A percentile compares a stretch with the other conserved stretches of the same genome.
phyloP scores from a whole-genome alignment of 2,113 vertebrate genomes.

The Porphyrio hochstetteri region DNA sequence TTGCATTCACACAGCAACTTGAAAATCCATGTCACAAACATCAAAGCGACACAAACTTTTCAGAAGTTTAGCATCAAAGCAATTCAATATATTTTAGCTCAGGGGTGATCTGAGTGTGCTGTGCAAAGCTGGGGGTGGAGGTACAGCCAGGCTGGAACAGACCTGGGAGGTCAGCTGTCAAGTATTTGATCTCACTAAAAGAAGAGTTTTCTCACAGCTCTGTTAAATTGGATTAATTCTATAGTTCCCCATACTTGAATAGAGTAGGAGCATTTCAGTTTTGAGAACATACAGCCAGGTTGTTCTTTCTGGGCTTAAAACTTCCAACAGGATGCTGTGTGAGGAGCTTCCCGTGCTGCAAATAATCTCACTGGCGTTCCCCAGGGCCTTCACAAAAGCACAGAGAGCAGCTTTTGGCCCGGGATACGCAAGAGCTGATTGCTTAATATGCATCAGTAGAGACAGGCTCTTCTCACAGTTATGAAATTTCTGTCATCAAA shows the following conservation, averaged over 20 bases:
- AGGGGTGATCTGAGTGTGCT: neutral
- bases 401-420: neutral
- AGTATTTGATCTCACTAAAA: constrained; percentile 27
- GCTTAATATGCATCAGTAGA: neutral
- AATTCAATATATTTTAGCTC: constrained; percentile 4
- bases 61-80: constrained; percentile 45
- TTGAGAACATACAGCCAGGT: neutral
- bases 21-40: neutral
- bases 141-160: neutral
- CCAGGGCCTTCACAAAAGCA: neutral
- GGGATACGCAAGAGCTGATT: neutral
- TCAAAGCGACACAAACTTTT: neutral
- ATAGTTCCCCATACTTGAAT: neutral
- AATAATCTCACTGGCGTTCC: neutral
- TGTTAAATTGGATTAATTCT: constrained; percentile 12
- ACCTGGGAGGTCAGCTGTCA: constrained; percentile 34
- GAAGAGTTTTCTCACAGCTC: constrained; percentile 52
- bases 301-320: neutral
- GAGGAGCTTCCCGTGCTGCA: neutral
- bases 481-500: neutral
- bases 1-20: neutral
- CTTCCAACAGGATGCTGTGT: neutral
- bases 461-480: neutral
- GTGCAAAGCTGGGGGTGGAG: neutral
- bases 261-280: neutral